Base-by-base conservation (phyloP, 1,140 invertebrate genomes). In the Tribolium madens region DNA sequence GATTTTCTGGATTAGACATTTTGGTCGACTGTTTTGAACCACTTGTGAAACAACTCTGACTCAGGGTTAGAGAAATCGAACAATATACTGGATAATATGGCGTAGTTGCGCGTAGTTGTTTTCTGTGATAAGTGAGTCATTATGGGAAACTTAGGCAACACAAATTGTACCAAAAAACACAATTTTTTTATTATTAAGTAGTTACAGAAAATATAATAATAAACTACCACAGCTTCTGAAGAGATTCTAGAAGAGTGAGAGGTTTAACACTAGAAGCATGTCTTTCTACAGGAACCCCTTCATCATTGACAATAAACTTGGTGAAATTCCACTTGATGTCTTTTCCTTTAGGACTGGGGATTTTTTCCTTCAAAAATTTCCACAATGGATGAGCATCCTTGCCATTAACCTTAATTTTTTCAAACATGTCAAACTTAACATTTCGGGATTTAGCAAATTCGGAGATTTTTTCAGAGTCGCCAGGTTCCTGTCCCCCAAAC, bases 311-410 rank as follows among this genome's bases (percentile, higher is more conserved):
- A 33, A 98, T 88, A 85, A 98, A 99, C 84, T 98, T 98, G 1
- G 95, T 95, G 81, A 98, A 98, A 86, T 98, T 99, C 97, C 97
- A 98, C 84, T 98, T 98, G 78, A 98, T 96, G 5, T 57, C 50
- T 15, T 74, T 74, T 3, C 72, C 72, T 15, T 74, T 74, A 15
- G 72, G 50, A 13, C 72, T 47, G n/a, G 26, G 47, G 2, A 74
- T 9, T 18, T 74, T 74, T 36, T 74, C 72, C 18, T 74, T 74
- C 76, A 98, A 87, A 84, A 92, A 98, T 75, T 93, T 93, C 87
- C 90, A 98, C 14, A 98, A 83, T 0, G 96, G 96, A 87, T 93
- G 91, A 5, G 96, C 92, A 77, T 91, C 86, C 5, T 92, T 90
- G 0, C 96, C 96, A 86, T 98, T 98, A 0, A 98, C 96, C 81